phyloP scores from a whole-genome alignment of 2,113 vertebrate genomes.

The Athene cunicularia region DNA sequence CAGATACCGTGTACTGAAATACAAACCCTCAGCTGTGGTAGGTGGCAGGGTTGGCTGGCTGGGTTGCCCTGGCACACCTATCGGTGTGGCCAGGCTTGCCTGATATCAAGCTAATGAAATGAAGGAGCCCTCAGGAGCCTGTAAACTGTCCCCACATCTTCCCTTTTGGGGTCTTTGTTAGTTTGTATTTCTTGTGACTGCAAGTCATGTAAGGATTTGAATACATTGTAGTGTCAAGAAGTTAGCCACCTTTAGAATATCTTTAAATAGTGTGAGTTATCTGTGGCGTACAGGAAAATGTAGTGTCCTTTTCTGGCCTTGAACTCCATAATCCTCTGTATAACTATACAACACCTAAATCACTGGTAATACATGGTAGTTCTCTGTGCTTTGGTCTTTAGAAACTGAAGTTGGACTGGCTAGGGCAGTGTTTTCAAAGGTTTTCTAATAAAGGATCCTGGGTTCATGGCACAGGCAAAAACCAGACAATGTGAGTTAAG shows the following conservation, averaged over 20 bases:
- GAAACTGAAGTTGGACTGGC: not conserved
- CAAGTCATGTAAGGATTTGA: not conserved
- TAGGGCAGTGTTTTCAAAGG: not conserved
- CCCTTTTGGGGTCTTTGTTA: not conserved
- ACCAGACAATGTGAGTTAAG: fast-evolving
- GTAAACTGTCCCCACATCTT: not conserved
- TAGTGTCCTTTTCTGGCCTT: not conserved
- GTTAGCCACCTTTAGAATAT: not conserved
- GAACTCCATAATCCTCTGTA: not conserved
- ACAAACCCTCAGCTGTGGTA: not conserved
- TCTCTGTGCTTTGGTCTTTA: not conserved
- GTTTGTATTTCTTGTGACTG: not conserved
- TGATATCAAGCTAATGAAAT: not conserved
- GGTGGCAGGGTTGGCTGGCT: not conserved
- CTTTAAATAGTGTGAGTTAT: not conserved
- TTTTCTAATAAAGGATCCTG: not conserved
- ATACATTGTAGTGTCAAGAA: not conserved
- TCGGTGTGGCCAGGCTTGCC: not conserved
- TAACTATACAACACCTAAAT: not conserved
- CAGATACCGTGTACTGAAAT: not conserved
- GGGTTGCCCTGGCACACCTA: not conserved
- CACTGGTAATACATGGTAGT: not conserved
- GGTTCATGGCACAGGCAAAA: fast-evolving
- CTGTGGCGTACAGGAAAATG: not conserved
- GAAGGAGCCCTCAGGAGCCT: not conserved